A percentile compares a stretch with the other conserved stretches of the same genome.
phyloP scores from a whole-genome alignment of 64 coral and sea anemone species.

The Actinia tenebrosa region DNA sequence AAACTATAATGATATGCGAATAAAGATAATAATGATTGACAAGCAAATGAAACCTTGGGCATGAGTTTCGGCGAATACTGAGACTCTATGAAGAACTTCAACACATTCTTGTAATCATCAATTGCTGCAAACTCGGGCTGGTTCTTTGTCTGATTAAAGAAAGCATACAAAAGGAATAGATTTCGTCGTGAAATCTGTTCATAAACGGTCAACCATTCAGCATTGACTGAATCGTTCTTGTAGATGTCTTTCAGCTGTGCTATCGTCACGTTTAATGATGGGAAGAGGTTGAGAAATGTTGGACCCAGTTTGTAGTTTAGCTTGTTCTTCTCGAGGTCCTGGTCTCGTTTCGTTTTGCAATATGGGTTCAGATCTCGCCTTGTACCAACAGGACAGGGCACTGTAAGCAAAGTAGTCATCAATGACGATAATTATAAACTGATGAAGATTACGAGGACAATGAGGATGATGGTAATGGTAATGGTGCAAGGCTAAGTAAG shows the following conservation, averaged over 20 bases:
- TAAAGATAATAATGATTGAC: not conserved
- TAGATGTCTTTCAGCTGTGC: not conserved
- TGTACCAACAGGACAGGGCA: not conserved
- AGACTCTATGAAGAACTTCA: conserved; percentile 12
- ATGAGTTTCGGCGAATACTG: not conserved
- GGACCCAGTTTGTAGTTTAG: not conserved
- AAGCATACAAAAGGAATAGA: not conserved
- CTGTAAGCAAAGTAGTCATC: not conserved
- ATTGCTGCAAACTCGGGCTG: not conserved
- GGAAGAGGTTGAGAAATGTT: not conserved
- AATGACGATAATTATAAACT: not conserved
- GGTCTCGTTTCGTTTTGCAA: not conserved
- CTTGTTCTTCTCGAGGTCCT: not conserved
- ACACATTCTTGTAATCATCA: not conserved
- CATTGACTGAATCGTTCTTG: not conserved
- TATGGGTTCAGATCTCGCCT: conserved; percentile 5
- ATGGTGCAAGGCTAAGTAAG: too few species aligned
- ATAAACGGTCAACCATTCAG: not conserved
- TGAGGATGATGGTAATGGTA: too few species aligned
- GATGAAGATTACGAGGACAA: too few species aligned
- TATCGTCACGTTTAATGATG: not conserved
- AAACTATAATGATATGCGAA: not conserved
- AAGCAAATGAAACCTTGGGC: not conserved
- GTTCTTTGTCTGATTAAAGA: not conserved
- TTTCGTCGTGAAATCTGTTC: not conserved